Percentiles rank a stretch among this genome's conserved stretches.
Evolutionary conservation across 2,797 vertebrate species (phyloP).

Genomic region (Sebastes matsubarae): DNA sequence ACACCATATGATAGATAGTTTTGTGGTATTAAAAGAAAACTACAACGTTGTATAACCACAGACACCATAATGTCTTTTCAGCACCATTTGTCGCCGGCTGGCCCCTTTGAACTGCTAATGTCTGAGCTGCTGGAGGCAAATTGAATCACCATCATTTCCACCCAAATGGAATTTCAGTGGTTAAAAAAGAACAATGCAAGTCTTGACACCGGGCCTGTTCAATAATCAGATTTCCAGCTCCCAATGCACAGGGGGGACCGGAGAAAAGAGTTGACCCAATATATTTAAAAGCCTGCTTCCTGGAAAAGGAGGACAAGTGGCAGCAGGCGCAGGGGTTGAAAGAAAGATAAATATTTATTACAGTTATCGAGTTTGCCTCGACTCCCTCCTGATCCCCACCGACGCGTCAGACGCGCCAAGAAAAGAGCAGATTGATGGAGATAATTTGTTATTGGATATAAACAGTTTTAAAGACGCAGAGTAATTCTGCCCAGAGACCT

Average conservation of each 20-base stretch:
- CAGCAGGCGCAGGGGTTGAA: conserved; percentile 83
- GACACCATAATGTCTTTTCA: conserved; percentile 76
- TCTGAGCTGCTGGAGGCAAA: conserved; percentile 81
- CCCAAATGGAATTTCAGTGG: conserved; percentile 84
- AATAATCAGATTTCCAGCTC: conserved; percentile 86
- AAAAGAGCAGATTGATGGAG: conserved; percentile 85
- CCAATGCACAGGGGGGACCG: conserved; percentile 80
- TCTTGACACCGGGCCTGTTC: conserved; percentile 81
- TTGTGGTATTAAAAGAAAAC: conserved; percentile 72
- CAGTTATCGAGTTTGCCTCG: conserved; percentile 83
- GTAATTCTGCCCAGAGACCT: conserved; percentile 83
- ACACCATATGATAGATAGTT: conserved; percentile 69
- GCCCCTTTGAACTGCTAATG: conserved; percentile 81
- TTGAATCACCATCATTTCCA: conserved; percentile 86
- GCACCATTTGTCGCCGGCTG: conserved; percentile 74
- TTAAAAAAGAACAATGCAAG: conserved; percentile 85
- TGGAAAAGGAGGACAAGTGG: conserved; percentile 83
- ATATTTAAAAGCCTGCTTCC: conserved; percentile 88
- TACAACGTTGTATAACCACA: conserved; percentile 67
- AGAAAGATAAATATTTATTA: conserved; percentile 89
- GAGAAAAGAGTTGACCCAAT: conserved; percentile 85
- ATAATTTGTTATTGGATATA: conserved; percentile 86
- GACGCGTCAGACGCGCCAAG: conserved; percentile 78
- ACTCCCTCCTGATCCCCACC: conserved; percentile 78
- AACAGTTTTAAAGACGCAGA: conserved; percentile 84